A percentile compares a stretch with the other conserved stretches of the same genome.
Evolutionary conservation across 2,113 vertebrate genomes (phyloP).

Genomic region (Elgaria multicarinata): DNA sequence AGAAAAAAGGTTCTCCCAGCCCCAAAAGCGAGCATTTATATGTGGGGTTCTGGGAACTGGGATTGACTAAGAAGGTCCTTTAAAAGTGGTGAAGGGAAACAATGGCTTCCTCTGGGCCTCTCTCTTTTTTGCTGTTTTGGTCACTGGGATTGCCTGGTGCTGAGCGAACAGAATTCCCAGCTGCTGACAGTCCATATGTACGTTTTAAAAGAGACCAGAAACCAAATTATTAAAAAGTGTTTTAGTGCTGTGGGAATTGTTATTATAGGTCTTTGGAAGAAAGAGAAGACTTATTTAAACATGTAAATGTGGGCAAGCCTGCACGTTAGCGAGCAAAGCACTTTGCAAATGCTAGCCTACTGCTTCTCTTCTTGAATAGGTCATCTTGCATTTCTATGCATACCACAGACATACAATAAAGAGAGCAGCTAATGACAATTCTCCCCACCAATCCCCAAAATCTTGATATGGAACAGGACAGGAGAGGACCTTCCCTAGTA

Average conservation of each 20-base stretch:
- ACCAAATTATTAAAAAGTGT: not conserved
- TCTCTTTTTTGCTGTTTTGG: not conserved
- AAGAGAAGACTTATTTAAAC: not conserved
- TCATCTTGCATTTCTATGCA: conserved; percentile 22
- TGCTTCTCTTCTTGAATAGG: not conserved
- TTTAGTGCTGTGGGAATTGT: not conserved
- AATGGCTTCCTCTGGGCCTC: not conserved
- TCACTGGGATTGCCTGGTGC: not conserved
- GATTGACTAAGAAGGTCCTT: not conserved
- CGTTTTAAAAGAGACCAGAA: not conserved
- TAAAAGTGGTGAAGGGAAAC: not conserved
- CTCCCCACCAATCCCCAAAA: not conserved
- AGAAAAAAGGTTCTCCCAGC: not conserved
- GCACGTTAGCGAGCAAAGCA: conserved; percentile 10
- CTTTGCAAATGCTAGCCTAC: not conserved
- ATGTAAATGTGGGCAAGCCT: not conserved
- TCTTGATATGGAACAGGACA: conserved; percentile 12
- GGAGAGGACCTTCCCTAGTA: conserved; percentile 33
- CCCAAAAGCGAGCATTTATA: not conserved
- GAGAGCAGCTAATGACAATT: not conserved
- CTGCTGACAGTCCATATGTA: not conserved
- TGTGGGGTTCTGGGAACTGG: not conserved
- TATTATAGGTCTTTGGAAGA: not conserved
- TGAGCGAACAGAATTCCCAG: not conserved
- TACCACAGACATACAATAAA: conserved; percentile 30